Base-by-base conservation (phyloP, 2,113 vertebrate genomes). In the Ceyx cyanopectus region DNA sequence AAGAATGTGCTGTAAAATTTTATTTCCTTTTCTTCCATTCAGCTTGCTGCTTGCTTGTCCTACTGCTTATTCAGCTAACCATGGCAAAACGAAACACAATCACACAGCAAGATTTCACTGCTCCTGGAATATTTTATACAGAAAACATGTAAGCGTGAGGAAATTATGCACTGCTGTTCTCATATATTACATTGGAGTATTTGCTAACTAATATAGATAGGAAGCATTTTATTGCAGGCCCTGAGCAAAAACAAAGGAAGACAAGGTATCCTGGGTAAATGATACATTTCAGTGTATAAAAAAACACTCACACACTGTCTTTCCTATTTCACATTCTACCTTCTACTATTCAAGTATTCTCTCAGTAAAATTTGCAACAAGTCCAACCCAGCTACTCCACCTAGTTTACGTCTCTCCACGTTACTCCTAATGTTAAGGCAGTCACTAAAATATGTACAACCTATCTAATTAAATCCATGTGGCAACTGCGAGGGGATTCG, bases 191-290 rank as follows among this genome's bases (percentile, higher is more conserved):
- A 12, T 58, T 0, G 5, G 21, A 60, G 89, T 81, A 85, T 82
- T 80, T 69, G 40, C 93, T 94, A 94, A 95, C 89, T 94, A 96
- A 95, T 74, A 95, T 37, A 91, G 89, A 96, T 94, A 96, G 90
- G 85, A 89, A 95, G 54, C 81, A 74, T 94, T 96, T 95, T 89
- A 81, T 93, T 92, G 78, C 85, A 92, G 81, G 86, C 93, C 96
- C 85, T 78, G 85, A 79, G 93, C 92, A 85, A 94, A 96, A 95
- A 93, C 95, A 96, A 94, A 96, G 89, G 95, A 94, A 94, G 93
- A 93, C 78, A 81, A 48, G 43, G 79, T 87, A 90, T n/a, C 77
- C 43, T 34, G 40, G 51, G 63, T 90, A 81, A 91, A 91, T 87
- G 65, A 90, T 60, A 68, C 29, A 83, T 92, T 90, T 86, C 70